Evolutionary conservation across 2,888 invertebrate species (phyloP).

Genomic region (Lasioglossum morio): DNA sequence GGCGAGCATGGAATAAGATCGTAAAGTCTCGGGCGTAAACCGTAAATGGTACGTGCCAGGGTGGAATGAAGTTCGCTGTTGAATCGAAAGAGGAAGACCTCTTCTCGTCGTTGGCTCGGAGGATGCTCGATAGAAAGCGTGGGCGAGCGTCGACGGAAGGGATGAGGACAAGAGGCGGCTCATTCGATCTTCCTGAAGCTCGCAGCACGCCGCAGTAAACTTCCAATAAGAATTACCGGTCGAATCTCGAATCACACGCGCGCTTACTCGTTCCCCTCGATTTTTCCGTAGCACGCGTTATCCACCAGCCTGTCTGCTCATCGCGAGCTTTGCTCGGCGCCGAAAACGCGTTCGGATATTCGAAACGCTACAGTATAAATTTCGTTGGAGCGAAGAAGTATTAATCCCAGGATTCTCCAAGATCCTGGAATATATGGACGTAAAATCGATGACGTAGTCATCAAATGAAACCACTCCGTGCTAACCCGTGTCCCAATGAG

Average conservation of each 20-base stretch:
- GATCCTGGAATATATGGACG: constrained; percentile 13
- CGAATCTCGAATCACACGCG: neutral
- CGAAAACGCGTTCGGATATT: neutral
- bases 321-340: neutral
- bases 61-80: constrained; percentile 57
- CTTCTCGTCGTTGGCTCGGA: constrained; percentile 35
- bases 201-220: constrained; percentile 39
- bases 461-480: constrained; percentile 18
- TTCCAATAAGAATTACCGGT: constrained; percentile 18
- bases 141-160: neutral
- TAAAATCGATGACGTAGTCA: constrained; percentile 37
- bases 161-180: constrained; percentile 19
- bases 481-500: neutral
- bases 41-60: constrained; percentile 52
- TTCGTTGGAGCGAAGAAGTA: neutral
- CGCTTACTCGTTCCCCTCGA: neutral
- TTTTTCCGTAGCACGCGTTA: neutral
- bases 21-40: constrained; percentile 63
- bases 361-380: neutral
- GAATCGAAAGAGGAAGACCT: constrained; percentile 47
- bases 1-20: constrained; percentile 54
- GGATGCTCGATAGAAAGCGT: constrained; percentile 39
- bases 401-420: constrained; percentile 19
- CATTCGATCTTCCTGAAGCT: constrained; percentile 57
- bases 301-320: neutral